Percentiles rank a stretch among this genome's conserved stretches.
phyloP scores from a whole-genome alignment of 2,113 vertebrate species.

The Tretioscincus oriximinensis region DNA sequence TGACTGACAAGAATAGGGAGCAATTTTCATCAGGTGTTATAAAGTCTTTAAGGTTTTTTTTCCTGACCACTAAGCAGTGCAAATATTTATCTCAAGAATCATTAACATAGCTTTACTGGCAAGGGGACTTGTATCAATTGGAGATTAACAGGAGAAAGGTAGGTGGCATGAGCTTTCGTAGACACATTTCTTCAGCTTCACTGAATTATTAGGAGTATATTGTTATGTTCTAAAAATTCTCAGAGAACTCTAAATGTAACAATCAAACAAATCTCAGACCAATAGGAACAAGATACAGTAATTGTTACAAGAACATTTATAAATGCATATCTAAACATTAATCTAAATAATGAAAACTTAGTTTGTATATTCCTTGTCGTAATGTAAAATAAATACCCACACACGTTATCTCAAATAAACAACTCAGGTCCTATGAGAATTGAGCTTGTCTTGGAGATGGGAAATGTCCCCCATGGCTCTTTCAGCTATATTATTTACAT shows the following conservation, averaged over 20 bases:
- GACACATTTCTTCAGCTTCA: too few species aligned
- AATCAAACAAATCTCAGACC: neutral
- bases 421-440: slow-evolving; percentile 65
- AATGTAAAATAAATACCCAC: slow-evolving; percentile 58
- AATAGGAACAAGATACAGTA: neutral
- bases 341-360: neutral
- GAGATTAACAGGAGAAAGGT: too few species aligned
- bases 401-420: slow-evolving; percentile 69
- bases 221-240: too few species aligned
- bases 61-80: neutral
- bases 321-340: neutral
- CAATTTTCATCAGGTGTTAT: too few species aligned
- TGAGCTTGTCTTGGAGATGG: slow-evolving; percentile 60
- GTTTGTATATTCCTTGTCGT: neutral
- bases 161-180: too few species aligned
- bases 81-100: slow-evolving; percentile 6
- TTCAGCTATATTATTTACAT: slow-evolving; percentile 39
- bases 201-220: too few species aligned
- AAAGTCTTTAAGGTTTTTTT: too few species aligned
- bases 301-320: neutral
- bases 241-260: neutral
- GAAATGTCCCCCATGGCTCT: slow-evolving; percentile 57
- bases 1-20: too few species aligned
- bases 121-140: too few species aligned
- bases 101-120: neutral